Base-by-base conservation (phyloP, 2,888 invertebrate species). In the Diploptera punctata region DNA sequence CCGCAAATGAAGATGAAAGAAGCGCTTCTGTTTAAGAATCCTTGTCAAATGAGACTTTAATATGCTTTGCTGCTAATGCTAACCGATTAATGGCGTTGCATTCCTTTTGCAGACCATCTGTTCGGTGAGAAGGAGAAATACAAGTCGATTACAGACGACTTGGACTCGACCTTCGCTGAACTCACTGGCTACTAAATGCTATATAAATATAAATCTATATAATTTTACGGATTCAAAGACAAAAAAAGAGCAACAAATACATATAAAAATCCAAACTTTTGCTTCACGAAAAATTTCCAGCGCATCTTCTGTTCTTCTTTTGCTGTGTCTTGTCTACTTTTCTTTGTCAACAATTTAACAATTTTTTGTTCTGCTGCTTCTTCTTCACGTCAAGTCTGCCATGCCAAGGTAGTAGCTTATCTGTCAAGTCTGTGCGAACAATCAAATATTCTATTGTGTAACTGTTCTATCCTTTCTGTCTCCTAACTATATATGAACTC, bases 111-210 rank as follows among this genome's bases (percentile, higher is more conserved):
- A 94, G 94, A 94, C 89, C 87, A 90, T 83, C 89, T 94, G 85
- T 92, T 92, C 88, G 89, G 88, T 78, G 89, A 91, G 87, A 94
- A 93, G 86, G 93, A 93, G 86, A 93, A 93, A 84, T 93, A 96
- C 93, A 97, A 97, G 92, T 90, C 93, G 86, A 96, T 97, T 90
- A 94, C 94, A 89, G 97, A 97, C 88, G 97, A 97, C 89, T 89
- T 97, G 91, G 97, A 97, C 88, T 91, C 92, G 87, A 97, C 97
- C 86, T 96, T 95, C 90, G 93, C 95, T 84, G 97, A 97, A 88
- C 91, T 97, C 87, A 95, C 95, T 86, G 96, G 94, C 90, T 96
- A 96, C 91, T 96, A 94, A 93, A 86, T 67, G 57, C 67, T 60
- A 47, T 67, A 72, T 19, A 62, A 9, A 65, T 19, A 60, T 31